Base-by-base conservation (phyloP, 2,113 vertebrate genomes). In the Leptobrachium ailaonicum region DNA sequence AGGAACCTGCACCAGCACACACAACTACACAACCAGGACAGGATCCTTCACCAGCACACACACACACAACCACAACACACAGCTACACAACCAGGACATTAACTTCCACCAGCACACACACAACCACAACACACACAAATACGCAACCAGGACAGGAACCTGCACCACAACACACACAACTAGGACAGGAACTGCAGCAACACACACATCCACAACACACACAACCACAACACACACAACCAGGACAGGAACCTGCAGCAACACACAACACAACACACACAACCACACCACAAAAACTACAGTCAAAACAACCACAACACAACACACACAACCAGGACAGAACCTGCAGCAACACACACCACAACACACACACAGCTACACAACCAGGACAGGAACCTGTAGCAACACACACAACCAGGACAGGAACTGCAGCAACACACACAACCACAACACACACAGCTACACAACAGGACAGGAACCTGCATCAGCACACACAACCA, bases 51-150 rank as follows among this genome's bases (percentile, higher is more conserved):
- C 8, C 47, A 50, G 4, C 47, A 50, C 47, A 50, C 0, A 5
- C 47, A 50, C 47, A 4, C 4, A 5, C 8, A 50, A 4, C 47
- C 47, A 4, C 8, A 50, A 42, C 47, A 50, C 47, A 50, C 47
- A 50, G 47, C 47, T 32, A 32, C 20, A 32, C 20, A 32, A 32
- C 20, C 90, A 97, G 82, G 82, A 93, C 82, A 90, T 91, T 32
- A 32, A 2, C 86, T 94, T 95, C 94, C 80, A 94, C 95, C 56
- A 86, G 94, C 62, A 11, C 3, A 64, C 6, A 6, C 50, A 54
- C 14, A 47, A 43, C 9, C 54, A 62, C 54, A 44, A 64, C 54
- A 41, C 63, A 66, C 40, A 41, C 40, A 32, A 32, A 41, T 42
- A 6, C 66, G 4, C 63, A 1, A 2, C 50, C 13, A 41, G 8